These are phyloP conservation scores for Smutsia temminckii DNA, from an alignment of 2,797 vertebrate species.

Conservation along the genomic window DNA sequence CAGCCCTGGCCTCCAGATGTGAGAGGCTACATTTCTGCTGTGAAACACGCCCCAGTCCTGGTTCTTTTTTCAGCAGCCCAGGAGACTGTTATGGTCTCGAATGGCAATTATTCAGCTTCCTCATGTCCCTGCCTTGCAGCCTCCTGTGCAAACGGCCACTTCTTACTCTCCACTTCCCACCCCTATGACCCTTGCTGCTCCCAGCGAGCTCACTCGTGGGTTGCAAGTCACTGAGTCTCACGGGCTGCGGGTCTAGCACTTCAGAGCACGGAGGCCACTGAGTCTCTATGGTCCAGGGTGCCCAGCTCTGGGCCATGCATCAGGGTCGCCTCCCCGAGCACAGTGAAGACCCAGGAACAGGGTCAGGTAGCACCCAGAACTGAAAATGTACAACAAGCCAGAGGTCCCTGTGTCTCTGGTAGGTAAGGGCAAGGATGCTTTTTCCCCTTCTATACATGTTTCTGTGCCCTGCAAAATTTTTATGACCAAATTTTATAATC, in stretches of 20 bases:
- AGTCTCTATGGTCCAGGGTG: too few relatives aligned
- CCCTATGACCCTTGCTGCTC: rapidly evolving
- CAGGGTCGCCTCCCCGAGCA: too few relatives aligned
- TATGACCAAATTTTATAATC: not conserved
- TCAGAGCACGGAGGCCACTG: not conserved
- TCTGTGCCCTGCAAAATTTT: not conserved
- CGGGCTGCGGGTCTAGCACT: not conserved
- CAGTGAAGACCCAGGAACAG: too few relatives aligned
- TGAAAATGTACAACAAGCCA: not conserved
- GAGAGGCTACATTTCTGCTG: not conserved
- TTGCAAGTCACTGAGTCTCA: not conserved
- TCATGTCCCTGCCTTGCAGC: not conserved
- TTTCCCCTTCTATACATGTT: not conserved
- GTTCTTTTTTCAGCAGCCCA: not conserved
- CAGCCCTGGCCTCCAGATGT: not conserved
- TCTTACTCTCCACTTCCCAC: not conserved
- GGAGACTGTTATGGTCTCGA: not conserved
- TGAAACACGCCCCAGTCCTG: too few relatives aligned
- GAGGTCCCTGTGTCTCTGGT: not conserved
- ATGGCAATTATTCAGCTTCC: too few relatives aligned
- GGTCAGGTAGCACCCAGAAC: not conserved
- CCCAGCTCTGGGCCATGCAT: too few relatives aligned
- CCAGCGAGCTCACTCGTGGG: too few relatives aligned
- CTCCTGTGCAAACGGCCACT: not conserved
- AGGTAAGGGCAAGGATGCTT: not conserved